These are phyloP conservation scores for Tangara arthus DNA, from an alignment of 2,797 vertebrate genomes.

Conservation along the genomic window DNA sequence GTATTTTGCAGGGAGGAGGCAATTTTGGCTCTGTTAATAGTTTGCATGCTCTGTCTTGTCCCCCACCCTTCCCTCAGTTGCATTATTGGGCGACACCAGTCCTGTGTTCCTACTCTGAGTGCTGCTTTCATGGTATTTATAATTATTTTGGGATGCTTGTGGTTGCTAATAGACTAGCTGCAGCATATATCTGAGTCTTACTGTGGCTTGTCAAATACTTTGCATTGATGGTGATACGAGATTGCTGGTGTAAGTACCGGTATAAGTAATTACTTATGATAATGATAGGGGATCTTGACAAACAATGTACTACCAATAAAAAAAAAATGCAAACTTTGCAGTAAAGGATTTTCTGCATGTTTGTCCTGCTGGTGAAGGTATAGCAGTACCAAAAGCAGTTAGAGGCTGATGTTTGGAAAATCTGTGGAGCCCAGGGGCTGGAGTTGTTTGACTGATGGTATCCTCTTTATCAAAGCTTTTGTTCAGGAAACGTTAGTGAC, in stretches of 20 bases:
- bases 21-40: neutral
- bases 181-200: neutral
- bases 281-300: neutral
- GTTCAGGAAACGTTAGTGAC: neutral
- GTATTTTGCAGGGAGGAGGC: neutral
- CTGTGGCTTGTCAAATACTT: neutral
- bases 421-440: neutral
- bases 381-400: neutral
- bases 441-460: neutral
- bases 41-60: neutral
- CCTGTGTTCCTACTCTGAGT: neutral
- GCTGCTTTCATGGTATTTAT: neutral
- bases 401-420: neutral
- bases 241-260: rapidly evolving
- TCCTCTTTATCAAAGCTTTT: neutral
- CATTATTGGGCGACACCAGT: neutral
- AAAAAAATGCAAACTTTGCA: neutral
- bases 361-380: neutral
- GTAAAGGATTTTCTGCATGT: neutral
- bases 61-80: neutral
- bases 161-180: neutral
- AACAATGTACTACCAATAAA: neutral
- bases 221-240: neutral
- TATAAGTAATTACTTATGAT: neutral
- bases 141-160: neutral